Evolutionary conservation across 1,140 invertebrate species (phyloP), one percentile per base, ranked within the genome.

Genomic region (Bombus affinis): DNA sequence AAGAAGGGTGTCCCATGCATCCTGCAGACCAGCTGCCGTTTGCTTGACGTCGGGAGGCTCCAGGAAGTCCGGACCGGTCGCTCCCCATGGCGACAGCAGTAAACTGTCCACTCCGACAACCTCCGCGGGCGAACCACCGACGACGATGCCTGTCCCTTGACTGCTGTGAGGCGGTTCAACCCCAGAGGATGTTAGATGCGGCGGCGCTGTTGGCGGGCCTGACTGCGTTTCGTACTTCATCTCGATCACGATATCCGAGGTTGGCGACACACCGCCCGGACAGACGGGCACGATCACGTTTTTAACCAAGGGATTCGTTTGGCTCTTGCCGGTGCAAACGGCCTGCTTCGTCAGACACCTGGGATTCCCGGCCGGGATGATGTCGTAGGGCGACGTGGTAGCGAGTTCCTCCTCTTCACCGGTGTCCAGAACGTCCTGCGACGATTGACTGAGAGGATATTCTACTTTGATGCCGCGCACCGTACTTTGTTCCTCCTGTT

Each of bases 11-110:
- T 96, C 95, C 91, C 95, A 95, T 8, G 94, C 93, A 44, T 96
- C 93, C 83, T 95, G 92, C 35, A 95, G 81, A 37, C 95, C 95
- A 39, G 94, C 93, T 28, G 95, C 92, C 83, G 90, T 92, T 81
- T 95, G 95, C 74, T 95, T 95, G 1, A 94, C 93, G 15, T 95
- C 94, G 1, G 93, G 85, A 0, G 92, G 89, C 76, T 95, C 95
- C 22, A 95, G 83, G 77, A 95, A 95, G 66, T 95, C 96, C 28
- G 95, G 91, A 28, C 96, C 95, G 32, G 95, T 93, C 57, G 95
- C 95, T 10, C 95, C 95, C 96, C 96, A 96, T 78, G 96, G 95
- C 68, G 95, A 94, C 77, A 96, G 91, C 44, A 96, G 93, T 75
- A 96, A 89, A 85, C 96, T 96, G 86, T 96, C 96, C 85, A 96